These are phyloP conservation scores for Drosophila neotestacea DNA, from an alignment of 2,888 invertebrate species.

Conservation along the genomic window DNA sequence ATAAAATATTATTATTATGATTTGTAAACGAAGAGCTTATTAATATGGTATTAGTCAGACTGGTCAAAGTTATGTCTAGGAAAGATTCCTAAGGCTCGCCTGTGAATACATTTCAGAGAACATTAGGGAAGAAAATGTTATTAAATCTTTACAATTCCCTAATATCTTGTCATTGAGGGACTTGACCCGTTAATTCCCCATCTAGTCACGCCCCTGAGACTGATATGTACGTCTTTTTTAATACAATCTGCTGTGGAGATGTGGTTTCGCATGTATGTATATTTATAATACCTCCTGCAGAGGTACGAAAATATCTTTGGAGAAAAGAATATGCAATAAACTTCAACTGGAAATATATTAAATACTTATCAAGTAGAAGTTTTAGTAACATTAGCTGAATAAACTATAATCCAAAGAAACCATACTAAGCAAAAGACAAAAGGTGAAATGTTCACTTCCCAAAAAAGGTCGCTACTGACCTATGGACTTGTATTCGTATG, in stretches of 20 bases:
- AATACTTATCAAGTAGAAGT: background rate
- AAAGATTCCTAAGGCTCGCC: too few relatives aligned
- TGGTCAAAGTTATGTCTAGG: too few relatives aligned
- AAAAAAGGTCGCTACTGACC: slow-evolving; percentile 26
- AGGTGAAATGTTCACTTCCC: background rate
- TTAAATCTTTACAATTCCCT: too few relatives aligned
- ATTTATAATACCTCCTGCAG: slow-evolving; percentile 11
- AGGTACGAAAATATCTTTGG: slow-evolving; percentile 16
- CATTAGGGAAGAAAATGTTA: too few relatives aligned
- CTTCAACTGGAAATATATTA: background rate
- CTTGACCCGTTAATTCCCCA: too few relatives aligned
- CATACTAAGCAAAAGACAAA: slow-evolving; percentile 2
- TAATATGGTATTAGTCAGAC: too few relatives aligned
- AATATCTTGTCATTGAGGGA: too few relatives aligned
- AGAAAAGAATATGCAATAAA: background rate
- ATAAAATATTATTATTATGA: background rate
- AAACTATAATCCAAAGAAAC: slow-evolving; percentile 1
- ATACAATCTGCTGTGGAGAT: background rate
- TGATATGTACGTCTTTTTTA: background rate
- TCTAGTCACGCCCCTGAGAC: too few relatives aligned
- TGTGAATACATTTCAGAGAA: too few relatives aligned
- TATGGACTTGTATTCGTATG: slow-evolving; percentile 14
- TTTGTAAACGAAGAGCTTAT: background rate
- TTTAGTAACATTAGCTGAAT: background rate
- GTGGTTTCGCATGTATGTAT: background rate